Evolutionary conservation across 1,140 invertebrate species (phyloP), one percentile per base, ranked within the genome.

Genomic region (Leptinotarsa undecemlineata): DNA sequence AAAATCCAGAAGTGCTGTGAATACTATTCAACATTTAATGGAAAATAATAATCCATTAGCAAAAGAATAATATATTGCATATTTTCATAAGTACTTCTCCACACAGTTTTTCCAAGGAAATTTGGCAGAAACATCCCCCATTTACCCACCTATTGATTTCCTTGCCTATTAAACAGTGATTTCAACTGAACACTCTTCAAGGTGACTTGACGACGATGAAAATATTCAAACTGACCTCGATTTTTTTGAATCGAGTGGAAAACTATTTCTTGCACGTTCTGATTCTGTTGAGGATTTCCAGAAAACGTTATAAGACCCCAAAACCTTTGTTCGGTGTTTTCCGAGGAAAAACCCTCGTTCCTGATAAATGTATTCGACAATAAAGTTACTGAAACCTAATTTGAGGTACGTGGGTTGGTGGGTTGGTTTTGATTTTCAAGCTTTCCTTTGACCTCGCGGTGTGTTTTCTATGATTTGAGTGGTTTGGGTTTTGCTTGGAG

Each of bases 291-390:
- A 57, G 14, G 51, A 57, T 57, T 57, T 57, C 51, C 1, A 57
- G 51, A 19, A 57, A 57, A 57, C n/a, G 51, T 57, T 57, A 57
- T 6, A 57, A 57, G 51, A 2, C 4, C 51, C 51, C 51, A 15
- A 57, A 57, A 57, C 17, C n/a, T 15, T 4, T 5, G 4, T 57
- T 57, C 17, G 4, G 51, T 57, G 17, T 57, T 17, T 57, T 57
- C 6, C n/a, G 15, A 14, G 51, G n/a, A 57, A 3, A 57, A 15
- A 5, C 4, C 15, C 51, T 4, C 0, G 17, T 57, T n/a, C 51
- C 51, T 57, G 51, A 57, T 57, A 57, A 57, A 57, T 57, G 51
- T 57, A 57, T 57, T 57, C 51, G n/a, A 17, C 51, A 57, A 57
- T 57, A 57, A 57, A 57, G n/a, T 57, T 57, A 57, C n/a, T 57